These are phyloP conservation scores for Drosophila novamexicana DNA, from an alignment of 1,140 invertebrate genomes.

Conservation along the genomic window DNA sequence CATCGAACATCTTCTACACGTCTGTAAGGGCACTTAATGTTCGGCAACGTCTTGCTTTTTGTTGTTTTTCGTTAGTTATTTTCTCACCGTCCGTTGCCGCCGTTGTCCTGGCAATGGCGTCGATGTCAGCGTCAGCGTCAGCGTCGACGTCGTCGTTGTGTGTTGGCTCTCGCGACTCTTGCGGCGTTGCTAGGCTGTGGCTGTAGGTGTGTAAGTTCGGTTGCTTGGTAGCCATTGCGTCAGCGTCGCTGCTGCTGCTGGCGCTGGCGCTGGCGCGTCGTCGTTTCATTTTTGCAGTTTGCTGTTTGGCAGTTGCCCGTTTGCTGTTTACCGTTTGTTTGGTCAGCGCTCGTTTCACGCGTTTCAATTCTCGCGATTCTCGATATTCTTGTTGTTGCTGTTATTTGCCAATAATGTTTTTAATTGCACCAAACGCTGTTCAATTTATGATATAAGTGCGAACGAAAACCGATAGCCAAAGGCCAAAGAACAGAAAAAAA, in stretches of 20 bases:
- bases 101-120: conserved; percentile 49
- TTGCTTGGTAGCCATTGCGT: conserved; percentile 58
- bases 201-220: conserved; percentile 27
- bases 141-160: conserved; percentile 2
- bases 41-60: conserved; percentile 1
- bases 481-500: neutral
- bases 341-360: conserved; percentile 50
- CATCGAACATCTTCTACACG: too few species aligned
- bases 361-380: conserved; percentile 62
- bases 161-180: conserved; percentile 40
- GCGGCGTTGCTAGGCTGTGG: conserved; percentile 46
- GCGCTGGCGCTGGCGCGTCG: conserved; percentile 19
- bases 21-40: neutral
- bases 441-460: conserved; percentile 44
- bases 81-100: conserved; percentile 11
- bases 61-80: conserved; percentile 20
- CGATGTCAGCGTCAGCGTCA: conserved; percentile 1
- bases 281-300: conserved; percentile 45
- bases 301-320: conserved; percentile 44
- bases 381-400: conserved; percentile 20
- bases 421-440: conserved; percentile 20
- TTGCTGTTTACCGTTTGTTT: conserved; percentile 51
- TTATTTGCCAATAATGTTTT: conserved; percentile 10
- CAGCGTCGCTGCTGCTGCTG: conserved; percentile 38
- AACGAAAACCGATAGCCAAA: conserved; percentile 13